Evolutionary conservation across 1,140 invertebrate species (phyloP).

Genomic region (Pseudobourletiella spinata): DNA sequence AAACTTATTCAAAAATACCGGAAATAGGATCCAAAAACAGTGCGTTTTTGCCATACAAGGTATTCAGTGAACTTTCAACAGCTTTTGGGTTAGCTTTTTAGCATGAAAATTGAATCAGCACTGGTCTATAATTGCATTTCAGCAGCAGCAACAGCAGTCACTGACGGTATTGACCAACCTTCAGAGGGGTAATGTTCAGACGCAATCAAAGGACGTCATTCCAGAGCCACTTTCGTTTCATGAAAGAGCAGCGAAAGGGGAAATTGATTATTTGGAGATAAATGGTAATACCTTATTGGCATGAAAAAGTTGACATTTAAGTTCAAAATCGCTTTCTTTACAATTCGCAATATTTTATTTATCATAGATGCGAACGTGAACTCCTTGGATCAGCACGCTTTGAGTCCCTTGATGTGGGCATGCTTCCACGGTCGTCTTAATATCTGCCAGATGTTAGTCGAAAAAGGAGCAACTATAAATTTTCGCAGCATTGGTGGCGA

Average conservation of each 20-base stretch:
- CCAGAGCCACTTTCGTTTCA: conserved; percentile 26
- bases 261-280: conserved; percentile 8
- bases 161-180: conserved; percentile 33
- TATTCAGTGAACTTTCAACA: neutral
- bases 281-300: neutral
- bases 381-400: conserved; percentile 13
- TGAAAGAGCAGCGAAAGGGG: conserved; percentile 24
- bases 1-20: neutral
- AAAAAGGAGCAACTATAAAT: conserved; percentile 21
- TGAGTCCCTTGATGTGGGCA: conserved; percentile 25
- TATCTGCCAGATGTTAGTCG: conserved; percentile 18
- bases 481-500: conserved; percentile 8
- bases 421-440: conserved; percentile 19
- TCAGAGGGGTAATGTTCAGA: conserved; percentile 34
- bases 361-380: conserved; percentile 27
- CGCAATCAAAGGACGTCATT: conserved; percentile 19
- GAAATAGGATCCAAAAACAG: conserved; percentile 30
- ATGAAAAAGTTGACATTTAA: neutral
- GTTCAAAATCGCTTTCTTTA: neutral
- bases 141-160: conserved; percentile 9
- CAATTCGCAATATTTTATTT: neutral
- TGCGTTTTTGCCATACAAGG: conserved; percentile 33
- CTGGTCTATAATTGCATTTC: neutral
- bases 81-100: neutral
- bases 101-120: neutral